Conservation (phyloP, 2,888 invertebrate species). For the Drosophila subsilvestris region DNA sequence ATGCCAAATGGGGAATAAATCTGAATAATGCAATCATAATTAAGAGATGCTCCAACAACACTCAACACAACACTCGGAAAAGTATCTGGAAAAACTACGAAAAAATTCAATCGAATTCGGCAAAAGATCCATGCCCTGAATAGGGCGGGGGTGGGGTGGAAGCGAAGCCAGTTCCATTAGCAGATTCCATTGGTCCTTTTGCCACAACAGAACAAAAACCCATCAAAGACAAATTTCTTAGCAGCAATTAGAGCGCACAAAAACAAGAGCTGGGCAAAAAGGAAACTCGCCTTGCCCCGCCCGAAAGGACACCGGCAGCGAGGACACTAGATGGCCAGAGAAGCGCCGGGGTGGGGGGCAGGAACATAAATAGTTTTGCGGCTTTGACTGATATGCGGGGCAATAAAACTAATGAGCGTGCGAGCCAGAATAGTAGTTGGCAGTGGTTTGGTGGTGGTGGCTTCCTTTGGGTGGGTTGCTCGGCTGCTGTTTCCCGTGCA, state of each 20-base stretch:
- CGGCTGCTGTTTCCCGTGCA: slow-evolving; percentile 35
- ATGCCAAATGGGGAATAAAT: slow-evolving; percentile 71
- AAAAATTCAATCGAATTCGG: slow-evolving; percentile 54
- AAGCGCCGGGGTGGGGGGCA: background rate
- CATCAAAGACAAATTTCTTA: slow-evolving; percentile 50
- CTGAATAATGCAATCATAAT: slow-evolving; percentile 65
- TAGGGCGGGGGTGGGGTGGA: background rate
- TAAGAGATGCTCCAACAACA: slow-evolving; percentile 49
- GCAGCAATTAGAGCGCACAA: slow-evolving; percentile 64
- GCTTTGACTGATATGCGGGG: slow-evolving; percentile 81
- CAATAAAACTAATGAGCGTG: slow-evolving; percentile 83
- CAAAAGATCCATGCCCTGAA: slow-evolving; percentile 3
- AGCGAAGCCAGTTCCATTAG: slow-evolving; percentile 2
- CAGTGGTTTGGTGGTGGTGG: slow-evolving; percentile 42
- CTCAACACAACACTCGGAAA: slow-evolving; percentile 7
- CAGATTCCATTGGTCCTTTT: background rate
- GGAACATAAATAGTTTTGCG: slow-evolving; percentile 76
- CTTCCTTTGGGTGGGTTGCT: slow-evolving; percentile 17
- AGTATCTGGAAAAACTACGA: slow-evolving; percentile 25
- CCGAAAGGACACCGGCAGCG: slow-evolving; percentile 30
- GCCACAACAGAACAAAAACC: background rate
- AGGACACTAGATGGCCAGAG: slow-evolving; percentile 1
- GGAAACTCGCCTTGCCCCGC: slow-evolving; percentile 23
- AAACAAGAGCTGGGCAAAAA: slow-evolving; percentile 29
- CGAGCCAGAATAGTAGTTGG: slow-evolving; percentile 72